Conservation (phyloP, 2,113 vertebrate species). For the Xiphophorus maculatus region DNA sequence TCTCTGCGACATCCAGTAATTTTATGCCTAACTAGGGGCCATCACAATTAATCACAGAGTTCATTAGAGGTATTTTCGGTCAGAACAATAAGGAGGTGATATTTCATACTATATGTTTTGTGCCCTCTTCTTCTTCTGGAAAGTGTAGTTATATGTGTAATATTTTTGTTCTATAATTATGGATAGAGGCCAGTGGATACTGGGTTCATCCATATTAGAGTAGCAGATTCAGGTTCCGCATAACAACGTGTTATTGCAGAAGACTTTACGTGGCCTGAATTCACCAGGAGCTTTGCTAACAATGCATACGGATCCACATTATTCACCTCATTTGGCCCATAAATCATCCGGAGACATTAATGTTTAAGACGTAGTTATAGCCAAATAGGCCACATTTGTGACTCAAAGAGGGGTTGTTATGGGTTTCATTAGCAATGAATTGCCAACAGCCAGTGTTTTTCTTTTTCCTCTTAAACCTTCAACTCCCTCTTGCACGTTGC, state of each 20-base stretch:
- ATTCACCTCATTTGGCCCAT: constrained; percentile 48
- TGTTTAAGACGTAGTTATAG: constrained; percentile 20
- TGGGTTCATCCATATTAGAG: constrained; percentile 3
- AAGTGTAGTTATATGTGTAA: neutral
- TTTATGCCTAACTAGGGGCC: neutral
- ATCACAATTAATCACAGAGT: neutral
- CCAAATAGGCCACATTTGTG: constrained; percentile 26
- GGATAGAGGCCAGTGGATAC: constrained; percentile 10
- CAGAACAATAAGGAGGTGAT: neutral
- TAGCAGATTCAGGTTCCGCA: constrained; percentile 53
- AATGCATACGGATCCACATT: constrained; percentile 19
- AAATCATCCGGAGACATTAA: constrained; percentile 34
- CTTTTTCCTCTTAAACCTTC: neutral
- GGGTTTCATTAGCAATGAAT: constrained; percentile 34
- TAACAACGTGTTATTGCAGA: constrained; percentile 30
- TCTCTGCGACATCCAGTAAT: neutral
- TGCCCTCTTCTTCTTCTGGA: neutral
- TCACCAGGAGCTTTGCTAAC: constrained; percentile 31
- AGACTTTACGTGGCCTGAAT: constrained; percentile 42
- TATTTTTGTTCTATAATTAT: neutral
- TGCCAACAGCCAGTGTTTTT: neutral
- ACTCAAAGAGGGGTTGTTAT: constrained; percentile 7
- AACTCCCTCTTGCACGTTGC: neutral
- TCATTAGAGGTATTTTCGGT: neutral
- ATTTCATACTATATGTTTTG: neutral